Evolutionary conservation across 1,140 invertebrate genomes (phyloP), one percentile per base, ranked within the genome.

Genomic region (Pogonognathellus flavescens): DNA sequence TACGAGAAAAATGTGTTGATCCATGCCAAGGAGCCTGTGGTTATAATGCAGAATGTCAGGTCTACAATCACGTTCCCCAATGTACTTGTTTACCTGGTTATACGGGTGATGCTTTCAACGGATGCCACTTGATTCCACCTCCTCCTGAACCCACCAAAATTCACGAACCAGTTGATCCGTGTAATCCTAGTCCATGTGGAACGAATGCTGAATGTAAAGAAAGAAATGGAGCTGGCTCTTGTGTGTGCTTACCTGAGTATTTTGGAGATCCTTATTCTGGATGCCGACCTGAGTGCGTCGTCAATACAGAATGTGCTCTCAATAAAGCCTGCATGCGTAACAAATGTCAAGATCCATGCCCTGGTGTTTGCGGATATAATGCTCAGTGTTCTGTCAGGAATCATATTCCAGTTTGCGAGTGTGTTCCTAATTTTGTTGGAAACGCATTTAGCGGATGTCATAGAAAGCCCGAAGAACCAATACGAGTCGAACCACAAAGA

Each of bases 211-310:
- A 57, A 25, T 87, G 86, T 49, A 62, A 31, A 10, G 84, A 87
- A 52, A 55, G 66, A 76, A 85, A 85, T 31, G 84, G 84, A 14
- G 86, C 81, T 49, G 86, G 84, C 1, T 57, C 86, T 2, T 96
- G 95, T 90, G 93, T 92, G 0, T 95, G 94, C 89, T 91, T 85
- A 9, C 57, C 82, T 25, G 82, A 97, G 95, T 93, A 93, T 88
- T 90, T 93, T 70, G 92, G 92, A 83, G 90, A 92, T 50, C 92
- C 92, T 25, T 92, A 22, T 31, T 10, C 25, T 1, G 89, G 90
- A 18, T 97, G 96, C 90, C 91, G 95, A 87, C 95, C 95, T n/a
- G 95, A 97, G 90, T 97, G 96, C 90, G 94, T 95, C 0, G 93
- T 95, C 89, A 97, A 95, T 90, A 94, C 95, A 1, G 96, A 97